These are phyloP conservation scores for Mycetomoellerius zeteki DNA, from an alignment of 1,140 invertebrate species.

Conservation along the genomic window DNA sequence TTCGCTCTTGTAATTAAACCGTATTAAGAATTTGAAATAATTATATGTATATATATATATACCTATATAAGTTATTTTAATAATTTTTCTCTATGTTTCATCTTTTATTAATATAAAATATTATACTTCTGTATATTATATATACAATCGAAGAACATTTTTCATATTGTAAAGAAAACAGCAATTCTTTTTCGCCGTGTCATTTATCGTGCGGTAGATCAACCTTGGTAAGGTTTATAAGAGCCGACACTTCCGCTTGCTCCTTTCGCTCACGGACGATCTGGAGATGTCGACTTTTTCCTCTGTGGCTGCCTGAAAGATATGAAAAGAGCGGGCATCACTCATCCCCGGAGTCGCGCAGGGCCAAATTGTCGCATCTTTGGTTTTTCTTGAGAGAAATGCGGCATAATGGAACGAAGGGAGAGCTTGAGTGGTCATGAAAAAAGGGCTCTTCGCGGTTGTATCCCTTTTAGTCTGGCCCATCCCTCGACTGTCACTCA, in stretches of 20 bases:
- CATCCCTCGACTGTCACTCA: constrained; percentile 48
- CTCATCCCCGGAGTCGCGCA: constrained; percentile 26
- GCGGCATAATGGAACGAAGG: constrained; percentile 65
- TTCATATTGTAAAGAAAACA: constrained; percentile 1
- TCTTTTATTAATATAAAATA: constrained; percentile 10
- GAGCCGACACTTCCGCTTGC: constrained; percentile 59
- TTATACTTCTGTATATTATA: neutral
- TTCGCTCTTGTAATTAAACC: neutral
- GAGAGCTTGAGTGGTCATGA: constrained; percentile 60
- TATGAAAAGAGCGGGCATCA: constrained; percentile 61
- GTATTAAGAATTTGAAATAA: neutral
- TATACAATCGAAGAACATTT: neutral
- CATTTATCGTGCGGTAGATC: constrained; percentile 38
- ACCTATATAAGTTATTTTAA: neutral
- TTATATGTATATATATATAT: neutral
- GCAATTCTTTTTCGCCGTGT: constrained; percentile 6
- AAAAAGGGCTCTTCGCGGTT: constrained; percentile 60
- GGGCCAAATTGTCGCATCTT: constrained; percentile 70
- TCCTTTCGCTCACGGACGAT: constrained; percentile 39
- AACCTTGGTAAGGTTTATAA: constrained; percentile 32
- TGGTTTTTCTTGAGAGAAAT: constrained; percentile 52
- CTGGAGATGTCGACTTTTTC: constrained; percentile 54
- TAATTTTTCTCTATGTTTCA: neutral
- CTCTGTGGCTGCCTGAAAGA: constrained; percentile 41
- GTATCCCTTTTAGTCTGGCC: constrained; percentile 36